Evolutionary conservation across 2,113 vertebrate genomes (phyloP), one percentile per base, ranked within the genome.

Genomic region (Theropithecus gelada): DNA sequence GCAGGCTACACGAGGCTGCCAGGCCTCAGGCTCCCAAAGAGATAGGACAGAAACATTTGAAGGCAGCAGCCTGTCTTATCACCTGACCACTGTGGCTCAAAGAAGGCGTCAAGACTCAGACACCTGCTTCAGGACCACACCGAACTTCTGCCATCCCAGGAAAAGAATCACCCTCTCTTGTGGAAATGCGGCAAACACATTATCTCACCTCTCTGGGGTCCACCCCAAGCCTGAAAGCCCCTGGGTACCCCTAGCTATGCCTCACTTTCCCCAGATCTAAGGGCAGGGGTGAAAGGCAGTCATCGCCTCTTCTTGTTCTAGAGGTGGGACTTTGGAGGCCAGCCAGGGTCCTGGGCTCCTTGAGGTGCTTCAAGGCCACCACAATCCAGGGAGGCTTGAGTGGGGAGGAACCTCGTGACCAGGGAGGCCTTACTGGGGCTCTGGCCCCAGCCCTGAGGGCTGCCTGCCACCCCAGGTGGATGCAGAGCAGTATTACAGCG

Each of bases 401-500:
- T 7, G 6, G 16, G 45, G 20, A 76, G 83, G 72, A 17, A 8
- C 23, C 66, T 30, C 0, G 2, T 12, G 32, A 43, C 59, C 18
- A 35, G 45, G 80, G 0, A 35, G 27, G 30, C 61, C 55, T 43
- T 30, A 45, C 52, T 10, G 27, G 59, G 48, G 30, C 66, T 9
- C 84, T 23, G 23, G 27, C 30, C n/a, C 40, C 81, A 40, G 93
- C 88, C 45, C 90, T 91, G 93, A 97, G 72, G 92, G 80, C 90
- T 27, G 0, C 64, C 23, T 93, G 96, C 90, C 83, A 25, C 96
- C 12, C 2, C 98, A 99, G 99, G 99, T 99, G 96, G 99, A 99
- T 32, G 99, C 99, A 0, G 99, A 99, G 96, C 99, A 99, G 96
- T 99, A 99, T 96, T 99, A 99, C 0, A 99, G 99, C 40, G 99